These are phyloP conservation scores for Cataglyphis cursor DNA, from an alignment of 2,888 invertebrate genomes.

Conservation along the genomic window DNA sequence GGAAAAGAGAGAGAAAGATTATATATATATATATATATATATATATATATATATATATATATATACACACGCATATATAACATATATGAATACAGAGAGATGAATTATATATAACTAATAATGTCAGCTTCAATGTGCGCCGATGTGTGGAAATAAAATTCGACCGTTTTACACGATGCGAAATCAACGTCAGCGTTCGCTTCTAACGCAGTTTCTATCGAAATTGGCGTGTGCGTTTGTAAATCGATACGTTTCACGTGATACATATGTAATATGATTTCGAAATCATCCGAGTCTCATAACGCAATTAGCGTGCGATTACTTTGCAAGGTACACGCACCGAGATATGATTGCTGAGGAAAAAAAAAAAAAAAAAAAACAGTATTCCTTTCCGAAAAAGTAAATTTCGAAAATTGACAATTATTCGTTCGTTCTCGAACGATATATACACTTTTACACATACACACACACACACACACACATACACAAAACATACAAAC, in stretches of 20 bases:
- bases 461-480: neutral
- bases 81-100: constrained; percentile 50
- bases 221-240: constrained; percentile 25
- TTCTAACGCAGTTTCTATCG: constrained; percentile 48
- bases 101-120: constrained; percentile 49
- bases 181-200: constrained; percentile 50
- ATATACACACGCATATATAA: constrained; percentile 35
- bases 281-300: constrained; percentile 55
- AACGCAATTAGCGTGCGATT: constrained; percentile 22
- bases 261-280: constrained; percentile 41
- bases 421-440: constrained; percentile 26
- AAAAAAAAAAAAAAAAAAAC: neutral
- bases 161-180: constrained; percentile 61
- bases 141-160: constrained; percentile 61
- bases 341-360: constrained; percentile 16
- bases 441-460: neutral
- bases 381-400: constrained; percentile 18
- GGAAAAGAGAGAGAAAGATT: constrained; percentile 21
- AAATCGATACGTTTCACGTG: constrained; percentile 56
- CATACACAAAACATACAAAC: neutral
- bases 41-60: constrained; percentile 39
- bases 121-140: constrained; percentile 71
- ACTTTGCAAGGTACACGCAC: constrained; percentile 33
- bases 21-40: constrained; percentile 23
- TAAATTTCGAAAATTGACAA: constrained; percentile 49